phyloP scores from a whole-genome alignment of 1,140 invertebrate genomes.

The Tetragonula clypearis region DNA sequence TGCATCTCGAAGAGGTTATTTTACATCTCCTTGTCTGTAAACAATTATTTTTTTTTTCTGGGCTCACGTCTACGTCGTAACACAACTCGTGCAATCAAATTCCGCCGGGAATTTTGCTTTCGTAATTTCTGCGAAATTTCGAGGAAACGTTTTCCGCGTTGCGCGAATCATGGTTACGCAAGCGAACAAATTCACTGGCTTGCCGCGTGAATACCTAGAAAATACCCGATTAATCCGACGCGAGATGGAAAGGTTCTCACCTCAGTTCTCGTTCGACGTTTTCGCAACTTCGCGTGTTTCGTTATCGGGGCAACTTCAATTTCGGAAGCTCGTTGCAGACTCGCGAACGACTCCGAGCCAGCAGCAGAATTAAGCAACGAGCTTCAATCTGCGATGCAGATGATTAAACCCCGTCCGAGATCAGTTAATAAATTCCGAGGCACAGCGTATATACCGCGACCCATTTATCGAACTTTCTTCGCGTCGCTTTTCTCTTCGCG shows the following conservation, averaged over 20 bases:
- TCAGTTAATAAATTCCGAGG: background rate
- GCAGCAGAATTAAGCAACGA: background rate
- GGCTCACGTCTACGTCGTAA: no score
- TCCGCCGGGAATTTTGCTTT: no score
- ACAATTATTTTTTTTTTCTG: no score
- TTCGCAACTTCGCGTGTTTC: constrained; percentile 10
- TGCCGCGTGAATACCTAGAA: background rate
- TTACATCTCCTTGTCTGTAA: no score
- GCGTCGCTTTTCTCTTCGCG: background rate
- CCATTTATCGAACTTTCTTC: background rate
- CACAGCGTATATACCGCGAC: background rate
- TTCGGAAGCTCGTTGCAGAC: background rate
- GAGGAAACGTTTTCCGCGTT: background rate
- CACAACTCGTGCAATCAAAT: no score
- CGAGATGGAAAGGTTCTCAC: background rate
- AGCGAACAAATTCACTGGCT: background rate
- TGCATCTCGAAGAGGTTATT: no score
- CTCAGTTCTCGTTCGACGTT: background rate
- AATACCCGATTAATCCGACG: background rate
- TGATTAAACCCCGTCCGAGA: constrained; percentile 17
- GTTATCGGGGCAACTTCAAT: background rate
- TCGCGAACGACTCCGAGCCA: background rate
- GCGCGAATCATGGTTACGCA: background rate
- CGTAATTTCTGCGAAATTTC: background rate
- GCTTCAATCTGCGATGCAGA: background rate